phyloP scores from a whole-genome alignment of 1,140 invertebrate genomes.

The Babylonia areolata region DNA sequence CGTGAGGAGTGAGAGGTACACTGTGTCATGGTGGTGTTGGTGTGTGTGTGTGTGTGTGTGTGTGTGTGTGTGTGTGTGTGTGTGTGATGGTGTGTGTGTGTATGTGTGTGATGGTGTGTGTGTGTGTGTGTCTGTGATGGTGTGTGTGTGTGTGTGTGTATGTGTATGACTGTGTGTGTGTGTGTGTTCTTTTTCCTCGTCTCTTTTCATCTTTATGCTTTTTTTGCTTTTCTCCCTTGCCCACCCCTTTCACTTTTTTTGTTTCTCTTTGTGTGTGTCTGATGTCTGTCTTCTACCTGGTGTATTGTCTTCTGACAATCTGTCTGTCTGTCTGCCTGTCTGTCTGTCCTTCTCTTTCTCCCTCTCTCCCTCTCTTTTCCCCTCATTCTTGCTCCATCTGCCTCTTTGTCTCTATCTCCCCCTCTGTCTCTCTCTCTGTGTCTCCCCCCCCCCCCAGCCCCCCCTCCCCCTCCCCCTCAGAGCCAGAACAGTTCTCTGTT shows the following conservation, averaged over 20 bases:
- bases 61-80: background rate
- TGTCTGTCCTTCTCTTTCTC: background rate
- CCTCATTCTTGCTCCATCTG: background rate
- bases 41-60: background rate
- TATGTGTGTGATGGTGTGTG: background rate
- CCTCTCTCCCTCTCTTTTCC: background rate
- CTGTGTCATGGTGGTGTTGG: too few species aligned
- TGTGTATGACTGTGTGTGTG: background rate
- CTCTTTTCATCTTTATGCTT: background rate
- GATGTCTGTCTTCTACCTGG: background rate
- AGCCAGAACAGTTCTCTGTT: too few species aligned
- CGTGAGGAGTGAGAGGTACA: too few species aligned
- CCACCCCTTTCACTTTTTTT: background rate
- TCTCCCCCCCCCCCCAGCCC: background rate
- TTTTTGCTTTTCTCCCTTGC: background rate
- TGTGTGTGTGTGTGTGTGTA: background rate
- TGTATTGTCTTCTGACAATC: background rate
- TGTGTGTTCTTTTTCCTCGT: background rate
- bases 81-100: background rate
- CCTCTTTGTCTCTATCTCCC: background rate
- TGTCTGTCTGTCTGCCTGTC: background rate
- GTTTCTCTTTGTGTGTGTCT: background rate
- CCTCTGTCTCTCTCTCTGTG: background rate
- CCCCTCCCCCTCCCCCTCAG: background rate
- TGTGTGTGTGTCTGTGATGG: background rate